These are phyloP conservation scores for Antedon bifida DNA, from an alignment of 35 echinoderm and acorn worm species.

Conservation along the genomic window DNA sequence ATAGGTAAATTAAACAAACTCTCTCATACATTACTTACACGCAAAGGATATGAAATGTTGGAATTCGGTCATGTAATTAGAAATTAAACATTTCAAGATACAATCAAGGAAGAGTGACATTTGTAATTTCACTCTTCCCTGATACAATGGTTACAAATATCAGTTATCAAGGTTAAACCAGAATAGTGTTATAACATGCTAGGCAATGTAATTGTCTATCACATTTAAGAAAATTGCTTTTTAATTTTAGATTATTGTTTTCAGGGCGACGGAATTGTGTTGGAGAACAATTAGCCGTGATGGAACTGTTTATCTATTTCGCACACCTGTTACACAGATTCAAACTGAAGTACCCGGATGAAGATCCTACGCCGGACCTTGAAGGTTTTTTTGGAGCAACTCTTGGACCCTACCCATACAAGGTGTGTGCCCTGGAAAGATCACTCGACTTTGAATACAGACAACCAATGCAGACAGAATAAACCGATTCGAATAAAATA, in stretches of 20 bases:
- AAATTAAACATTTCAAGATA: neutral
- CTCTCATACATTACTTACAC: neutral
- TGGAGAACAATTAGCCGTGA: neutral
- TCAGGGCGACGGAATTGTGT: conserved; percentile 1
- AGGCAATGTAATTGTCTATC: too few relatives aligned
- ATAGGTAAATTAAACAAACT: neutral
- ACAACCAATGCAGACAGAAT: neutral
- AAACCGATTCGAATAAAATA: too few relatives aligned
- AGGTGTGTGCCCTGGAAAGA: neutral
- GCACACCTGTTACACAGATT: neutral
- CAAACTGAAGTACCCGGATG: neutral
- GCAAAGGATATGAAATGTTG: too few relatives aligned
- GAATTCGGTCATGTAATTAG: too few relatives aligned
- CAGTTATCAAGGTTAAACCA: too few relatives aligned
- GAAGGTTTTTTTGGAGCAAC: neutral
- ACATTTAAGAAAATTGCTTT: too few relatives aligned
- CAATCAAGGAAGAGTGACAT: too few relatives aligned
- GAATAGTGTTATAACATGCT: too few relatives aligned
- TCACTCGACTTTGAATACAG: neutral
- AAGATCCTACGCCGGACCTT: neutral
- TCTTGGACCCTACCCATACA: conserved; percentile 7
- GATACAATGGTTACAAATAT: too few relatives aligned
- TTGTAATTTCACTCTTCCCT: too few relatives aligned
- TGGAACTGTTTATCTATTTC: conserved; percentile 1
- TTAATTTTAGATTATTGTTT: neutral